These are phyloP conservation scores for Cavia porcellus DNA, from an alignment of 2,113 vertebrate species.

Conservation along the genomic window DNA sequence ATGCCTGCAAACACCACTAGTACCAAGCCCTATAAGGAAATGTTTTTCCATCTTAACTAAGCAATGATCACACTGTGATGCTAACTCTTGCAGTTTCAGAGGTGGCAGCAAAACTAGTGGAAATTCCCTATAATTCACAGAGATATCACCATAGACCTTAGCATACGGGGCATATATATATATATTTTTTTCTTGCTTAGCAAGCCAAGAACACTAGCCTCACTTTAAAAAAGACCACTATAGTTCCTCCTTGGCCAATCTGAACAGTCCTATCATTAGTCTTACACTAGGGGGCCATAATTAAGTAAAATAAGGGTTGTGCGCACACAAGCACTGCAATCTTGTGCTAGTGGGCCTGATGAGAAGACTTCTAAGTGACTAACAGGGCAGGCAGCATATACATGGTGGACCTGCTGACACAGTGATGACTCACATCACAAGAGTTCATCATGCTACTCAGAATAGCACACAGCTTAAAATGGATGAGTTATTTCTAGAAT, in stretches of 20 bases:
- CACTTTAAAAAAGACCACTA: background rate
- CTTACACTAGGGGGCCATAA: background rate
- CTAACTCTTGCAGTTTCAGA: background rate
- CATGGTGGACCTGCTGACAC: background rate
- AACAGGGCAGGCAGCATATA: background rate
- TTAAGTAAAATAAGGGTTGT: background rate
- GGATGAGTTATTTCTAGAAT: background rate
- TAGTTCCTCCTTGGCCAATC: background rate
- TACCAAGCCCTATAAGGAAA: background rate
- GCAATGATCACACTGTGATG: background rate
- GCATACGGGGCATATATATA: background rate
- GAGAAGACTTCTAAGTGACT: background rate
- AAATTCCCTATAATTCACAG: background rate
- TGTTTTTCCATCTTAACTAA: background rate
- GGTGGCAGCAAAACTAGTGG: background rate
- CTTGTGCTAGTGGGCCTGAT: background rate
- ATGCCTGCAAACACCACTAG: background rate
- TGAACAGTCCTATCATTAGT: too few species aligned
- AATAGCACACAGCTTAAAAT: background rate
- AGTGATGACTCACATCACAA: background rate
- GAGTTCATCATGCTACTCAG: background rate
- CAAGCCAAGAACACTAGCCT: background rate
- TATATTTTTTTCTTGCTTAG: background rate
- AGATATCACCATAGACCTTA: background rate
- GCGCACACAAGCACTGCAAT: too few species aligned